Evolutionary conservation across 2,888 invertebrate genomes (phyloP).

Genomic region (Brenthis hecate): DNA sequence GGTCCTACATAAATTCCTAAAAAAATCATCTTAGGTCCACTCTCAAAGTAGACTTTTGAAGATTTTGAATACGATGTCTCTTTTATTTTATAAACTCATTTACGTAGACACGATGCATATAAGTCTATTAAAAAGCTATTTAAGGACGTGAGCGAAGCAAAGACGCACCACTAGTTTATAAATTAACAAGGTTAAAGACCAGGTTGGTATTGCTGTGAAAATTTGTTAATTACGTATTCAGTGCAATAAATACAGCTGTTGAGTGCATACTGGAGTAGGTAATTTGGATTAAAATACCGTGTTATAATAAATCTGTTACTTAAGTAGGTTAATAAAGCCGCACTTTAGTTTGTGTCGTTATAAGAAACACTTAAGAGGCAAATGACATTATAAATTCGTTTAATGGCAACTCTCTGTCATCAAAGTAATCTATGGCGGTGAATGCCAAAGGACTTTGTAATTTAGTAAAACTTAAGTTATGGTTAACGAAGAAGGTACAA

Average conservation of each 20-base stretch:
- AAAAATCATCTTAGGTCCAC: too few species aligned
- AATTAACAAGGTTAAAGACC: background rate
- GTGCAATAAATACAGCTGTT: constrained; percentile 10
- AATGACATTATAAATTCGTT: constrained; percentile 32
- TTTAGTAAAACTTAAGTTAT: constrained; percentile 30
- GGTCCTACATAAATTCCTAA: too few species aligned
- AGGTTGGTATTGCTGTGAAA: background rate
- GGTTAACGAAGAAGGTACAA: constrained; percentile 7
- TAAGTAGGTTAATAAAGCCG: constrained; percentile 29
- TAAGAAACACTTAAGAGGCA: constrained; percentile 24
- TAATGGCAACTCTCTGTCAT: constrained; percentile 29
- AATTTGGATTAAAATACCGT: constrained; percentile 17
- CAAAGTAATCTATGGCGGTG: constrained; percentile 30
- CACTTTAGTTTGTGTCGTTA: constrained; percentile 22
- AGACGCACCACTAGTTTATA: too few species aligned
- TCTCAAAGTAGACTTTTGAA: too few species aligned
- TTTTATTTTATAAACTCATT: too few species aligned
- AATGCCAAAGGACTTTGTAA: constrained; percentile 31
- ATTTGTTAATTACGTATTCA: background rate
- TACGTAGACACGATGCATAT: too few species aligned
- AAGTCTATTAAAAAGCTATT: too few species aligned
- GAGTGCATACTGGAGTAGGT: background rate
- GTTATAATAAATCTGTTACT: constrained; percentile 22
- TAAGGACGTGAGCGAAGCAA: too few species aligned
- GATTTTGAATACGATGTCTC: too few species aligned